Base-by-base conservation (phyloP, 2,113 vertebrate species). In the Asarcornis scutulata region DNA sequence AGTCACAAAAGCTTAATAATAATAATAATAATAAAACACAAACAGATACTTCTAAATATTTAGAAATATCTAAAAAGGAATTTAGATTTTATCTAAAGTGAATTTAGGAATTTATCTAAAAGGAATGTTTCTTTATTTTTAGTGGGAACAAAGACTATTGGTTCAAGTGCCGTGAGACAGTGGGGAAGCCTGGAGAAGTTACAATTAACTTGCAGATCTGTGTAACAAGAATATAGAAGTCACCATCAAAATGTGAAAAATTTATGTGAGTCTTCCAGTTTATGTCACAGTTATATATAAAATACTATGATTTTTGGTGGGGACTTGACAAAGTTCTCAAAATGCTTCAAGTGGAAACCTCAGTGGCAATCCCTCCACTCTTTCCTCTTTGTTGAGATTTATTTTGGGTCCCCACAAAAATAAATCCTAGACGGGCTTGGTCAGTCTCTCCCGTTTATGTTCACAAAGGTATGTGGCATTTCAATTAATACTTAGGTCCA, bases 281-380 rank as follows among this genome's bases (percentile, higher is more conserved):
- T 17, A 17, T 26, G 14, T 17, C 55, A 64, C 8, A 2, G 36
- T 55, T 62, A 42, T 40, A 42, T 29, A 25, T 26, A 21, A 20
- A n/a, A n/a, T 18, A 3, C 50, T 64, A 23, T 26, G 71, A 14
- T 52, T 34, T 63, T 14, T 31, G 9, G 14, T 80, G 36, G 5
- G 26, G 31, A 5, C 29, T 58, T 26, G 48, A 53, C 25, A 73
- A 63, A 74, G 20, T 48, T 72, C 55, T 64, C 25, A 81, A 55
- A 87, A 60, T 25, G 17, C 52, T 94, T 71, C 64, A 34, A 83
- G 44, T 32, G 1, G 59, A 82, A 67, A 72, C 7, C 9, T 14
- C 56, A 62, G 23, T 17, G 3, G 29, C 36, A 38, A 3, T 1
- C 1, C 12, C 22, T 40, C 36, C 2, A 18, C 4, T 31, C 21